These are phyloP conservation scores for Borostomias antarcticus DNA, from an alignment of 2,797 vertebrate genomes.

Conservation along the genomic window DNA sequence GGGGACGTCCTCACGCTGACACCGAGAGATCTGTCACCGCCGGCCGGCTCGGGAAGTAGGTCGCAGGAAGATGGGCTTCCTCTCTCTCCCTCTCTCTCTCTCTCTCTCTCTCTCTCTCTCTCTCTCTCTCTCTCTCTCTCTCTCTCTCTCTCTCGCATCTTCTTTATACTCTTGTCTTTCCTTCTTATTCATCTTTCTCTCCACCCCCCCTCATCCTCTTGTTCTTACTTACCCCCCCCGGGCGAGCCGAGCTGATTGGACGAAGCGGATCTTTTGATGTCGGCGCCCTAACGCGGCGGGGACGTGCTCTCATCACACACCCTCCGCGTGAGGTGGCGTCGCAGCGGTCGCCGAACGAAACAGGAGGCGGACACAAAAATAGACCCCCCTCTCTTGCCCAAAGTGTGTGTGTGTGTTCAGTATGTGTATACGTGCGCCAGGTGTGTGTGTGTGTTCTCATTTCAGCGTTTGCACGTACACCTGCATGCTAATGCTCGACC, in stretches of 20 bases:
- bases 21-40: constrained; percentile 40
- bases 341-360: constrained; percentile 18
- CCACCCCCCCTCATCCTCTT: not conserved
- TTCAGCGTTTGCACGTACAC: not conserved
- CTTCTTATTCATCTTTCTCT: not conserved
- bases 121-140: not conserved
- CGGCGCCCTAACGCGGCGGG: constrained; percentile 14
- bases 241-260: constrained; percentile 25
- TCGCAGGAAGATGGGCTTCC: constrained; percentile 54
- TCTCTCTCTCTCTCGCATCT: not conserved
- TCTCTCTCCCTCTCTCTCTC: constrained; percentile 19
- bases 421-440: constrained; percentile 5
- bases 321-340: constrained; percentile 11
- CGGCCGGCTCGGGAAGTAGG: constrained; percentile 68
- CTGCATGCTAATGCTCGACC: not conserved
- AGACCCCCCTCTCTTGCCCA: constrained; percentile 1
- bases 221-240: not conserved
- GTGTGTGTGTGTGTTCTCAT: not conserved
- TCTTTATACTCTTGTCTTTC: not conserved
- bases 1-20: constrained; percentile 32
- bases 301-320: not conserved
- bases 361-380: constrained; percentile 28
- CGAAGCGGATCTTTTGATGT: constrained; percentile 17
- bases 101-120: constrained; percentile 13
- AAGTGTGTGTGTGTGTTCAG: not conserved